These are phyloP conservation scores for Chelonus insularis DNA, from an alignment of 1,140 invertebrate genomes.

Conservation along the genomic window DNA sequence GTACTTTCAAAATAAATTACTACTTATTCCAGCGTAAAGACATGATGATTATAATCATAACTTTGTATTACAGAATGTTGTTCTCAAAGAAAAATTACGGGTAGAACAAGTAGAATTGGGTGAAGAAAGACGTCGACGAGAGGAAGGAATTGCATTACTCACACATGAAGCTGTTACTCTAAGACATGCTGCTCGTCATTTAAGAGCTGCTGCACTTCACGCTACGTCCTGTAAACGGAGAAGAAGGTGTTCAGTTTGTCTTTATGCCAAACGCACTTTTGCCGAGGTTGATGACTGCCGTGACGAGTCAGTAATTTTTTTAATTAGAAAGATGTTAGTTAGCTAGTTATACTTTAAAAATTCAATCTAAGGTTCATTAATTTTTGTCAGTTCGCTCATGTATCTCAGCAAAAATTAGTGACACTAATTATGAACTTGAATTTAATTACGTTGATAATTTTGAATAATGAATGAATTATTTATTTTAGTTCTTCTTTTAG, in stretches of 20 bases:
- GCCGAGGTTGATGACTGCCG: constrained; percentile 60
- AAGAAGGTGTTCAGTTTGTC: constrained; percentile 66
- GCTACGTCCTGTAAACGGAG: constrained; percentile 55
- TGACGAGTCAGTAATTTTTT: constrained; percentile 56
- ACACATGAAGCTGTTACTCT: constrained; percentile 48
- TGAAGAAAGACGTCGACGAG: constrained; percentile 47
- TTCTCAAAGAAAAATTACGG: constrained; percentile 60
- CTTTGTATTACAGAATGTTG: constrained; percentile 59
- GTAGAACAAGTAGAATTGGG: constrained; percentile 58
- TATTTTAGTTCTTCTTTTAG: constrained; percentile 44
- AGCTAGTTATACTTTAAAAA: too few relatives aligned
- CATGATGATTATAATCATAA: too few relatives aligned
- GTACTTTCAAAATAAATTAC: not conserved
- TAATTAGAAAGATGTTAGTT: too few relatives aligned
- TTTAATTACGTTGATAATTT: not conserved
- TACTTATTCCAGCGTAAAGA: not conserved
- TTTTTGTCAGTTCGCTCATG: too few relatives aligned
- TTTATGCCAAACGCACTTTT: constrained; percentile 65
- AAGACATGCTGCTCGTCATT: constrained; percentile 50
- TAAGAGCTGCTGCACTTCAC: constrained; percentile 51
- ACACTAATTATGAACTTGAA: too few relatives aligned
- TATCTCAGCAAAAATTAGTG: too few relatives aligned
- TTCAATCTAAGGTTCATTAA: too few relatives aligned
- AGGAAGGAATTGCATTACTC: constrained; percentile 52
- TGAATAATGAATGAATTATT: not conserved